Evolutionary conservation across 1,140 invertebrate species (phyloP).

Genomic region (Drosophila guanche): DNA sequence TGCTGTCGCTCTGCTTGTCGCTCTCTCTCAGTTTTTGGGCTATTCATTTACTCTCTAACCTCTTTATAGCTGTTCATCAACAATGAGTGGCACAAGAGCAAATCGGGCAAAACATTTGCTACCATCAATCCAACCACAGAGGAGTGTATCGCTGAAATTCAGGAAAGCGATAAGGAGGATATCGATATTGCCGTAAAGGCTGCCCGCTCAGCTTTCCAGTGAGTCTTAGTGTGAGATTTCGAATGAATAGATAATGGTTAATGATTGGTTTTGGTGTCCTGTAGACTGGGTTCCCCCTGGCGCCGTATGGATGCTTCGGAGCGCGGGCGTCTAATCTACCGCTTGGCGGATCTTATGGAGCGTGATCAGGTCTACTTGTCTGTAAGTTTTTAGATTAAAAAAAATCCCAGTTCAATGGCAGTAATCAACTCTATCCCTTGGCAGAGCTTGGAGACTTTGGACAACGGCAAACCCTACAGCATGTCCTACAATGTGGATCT

Average conservation of each 20-base stretch:
- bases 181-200: constrained; percentile 94
- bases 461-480: constrained; percentile 96
- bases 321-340: constrained; percentile 91
- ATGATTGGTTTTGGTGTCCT: neutral
- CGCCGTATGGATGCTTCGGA: constrained; percentile 95
- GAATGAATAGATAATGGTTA: neutral
- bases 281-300: constrained; percentile 91
- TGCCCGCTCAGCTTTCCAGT: constrained; percentile 91
- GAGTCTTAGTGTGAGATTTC: constrained; percentile 23
- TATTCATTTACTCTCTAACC: neutral
- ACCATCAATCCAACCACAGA: constrained; percentile 95
- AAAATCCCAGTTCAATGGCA: no score
- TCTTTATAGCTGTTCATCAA: constrained; percentile 96
- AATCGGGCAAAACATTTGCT: constrained; percentile 93
- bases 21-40: neutral
- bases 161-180: constrained; percentile 92
- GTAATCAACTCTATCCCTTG: neutral
- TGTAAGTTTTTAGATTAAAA: constrained; percentile 85
- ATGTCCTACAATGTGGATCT: constrained; percentile 90
- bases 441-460: constrained; percentile 96
- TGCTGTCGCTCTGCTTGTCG: constrained; percentile 23
- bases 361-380: constrained; percentile 90
- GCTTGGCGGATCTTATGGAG: constrained; percentile 92
- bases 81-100: constrained; percentile 97
- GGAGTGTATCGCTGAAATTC: constrained; percentile 92